Evolutionary conservation across 2,888 invertebrate species (phyloP).

Genomic region (Agonum fuliginosum): DNA sequence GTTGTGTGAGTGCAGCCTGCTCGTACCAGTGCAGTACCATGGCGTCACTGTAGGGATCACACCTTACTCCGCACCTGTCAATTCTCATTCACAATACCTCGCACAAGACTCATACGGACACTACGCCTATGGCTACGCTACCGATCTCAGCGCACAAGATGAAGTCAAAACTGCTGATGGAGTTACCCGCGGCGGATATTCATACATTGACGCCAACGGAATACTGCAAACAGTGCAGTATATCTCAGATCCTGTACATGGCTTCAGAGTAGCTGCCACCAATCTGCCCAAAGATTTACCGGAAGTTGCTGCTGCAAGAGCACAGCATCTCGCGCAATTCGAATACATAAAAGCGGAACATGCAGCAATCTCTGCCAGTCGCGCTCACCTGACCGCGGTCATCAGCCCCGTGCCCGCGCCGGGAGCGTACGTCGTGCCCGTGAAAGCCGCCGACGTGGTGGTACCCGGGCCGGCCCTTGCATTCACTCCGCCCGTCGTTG

Average conservation of each 20-base stretch:
- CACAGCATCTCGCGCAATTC: conserved; percentile 68
- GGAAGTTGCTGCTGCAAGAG: conserved; percentile 70
- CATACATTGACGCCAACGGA: conserved; percentile 81
- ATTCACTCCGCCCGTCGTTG: conserved; percentile 62
- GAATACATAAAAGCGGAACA: conserved; percentile 68
- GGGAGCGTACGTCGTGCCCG: conserved; percentile 37
- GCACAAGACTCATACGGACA: conserved; percentile 77
- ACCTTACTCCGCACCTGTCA: conserved; percentile 69
- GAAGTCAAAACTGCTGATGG: conserved; percentile 79
- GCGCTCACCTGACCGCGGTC: conserved; percentile 54
- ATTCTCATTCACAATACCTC: conserved; percentile 72
- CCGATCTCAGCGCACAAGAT: conserved; percentile 79
- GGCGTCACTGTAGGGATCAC: conserved; percentile 72
- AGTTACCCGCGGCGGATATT: conserved; percentile 78
- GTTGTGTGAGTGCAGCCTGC: conserved; percentile 66
- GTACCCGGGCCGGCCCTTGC: conserved; percentile 25
- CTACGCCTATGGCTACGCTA: conserved; percentile 79
- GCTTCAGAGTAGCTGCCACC: conserved; percentile 81
- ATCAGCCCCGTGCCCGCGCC: conserved; percentile 49
- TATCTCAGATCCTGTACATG: conserved; percentile 78
- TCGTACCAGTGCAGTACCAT: conserved; percentile 68
- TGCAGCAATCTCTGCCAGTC: conserved; percentile 64
- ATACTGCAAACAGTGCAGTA: conserved; percentile 80
- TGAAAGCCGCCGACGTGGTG: conserved; percentile 62
- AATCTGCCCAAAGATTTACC: conserved; percentile 76